These are phyloP conservation scores for Mythimna vitellina DNA, from an alignment of 2,888 invertebrate species.

Conservation along the genomic window DNA sequence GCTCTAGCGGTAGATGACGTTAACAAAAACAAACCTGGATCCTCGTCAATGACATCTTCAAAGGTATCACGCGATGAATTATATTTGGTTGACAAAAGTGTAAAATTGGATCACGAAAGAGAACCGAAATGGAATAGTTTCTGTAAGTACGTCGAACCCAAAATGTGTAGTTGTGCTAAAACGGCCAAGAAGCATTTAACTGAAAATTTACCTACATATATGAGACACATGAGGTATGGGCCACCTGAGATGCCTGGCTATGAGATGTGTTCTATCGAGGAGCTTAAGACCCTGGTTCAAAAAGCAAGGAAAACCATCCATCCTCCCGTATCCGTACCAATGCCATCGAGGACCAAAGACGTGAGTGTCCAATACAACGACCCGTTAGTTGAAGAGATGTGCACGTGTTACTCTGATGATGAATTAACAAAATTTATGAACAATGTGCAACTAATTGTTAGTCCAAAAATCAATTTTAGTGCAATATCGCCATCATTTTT, in stretches of 20 bases:
- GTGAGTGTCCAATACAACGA: constrained; percentile 77
- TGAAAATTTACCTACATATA: constrained; percentile 83
- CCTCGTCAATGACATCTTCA: background rate
- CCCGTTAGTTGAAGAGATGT: constrained; percentile 76
- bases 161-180: constrained; percentile 77
- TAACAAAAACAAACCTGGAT: background rate
- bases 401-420: constrained; percentile 71
- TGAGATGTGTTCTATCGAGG: constrained; percentile 74
- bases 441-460: background rate
- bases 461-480: background rate
- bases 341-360: constrained; percentile 72
- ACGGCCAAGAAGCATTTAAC: constrained; percentile 78
- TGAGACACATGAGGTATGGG: constrained; percentile 79
- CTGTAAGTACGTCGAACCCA: constrained; percentile 74
- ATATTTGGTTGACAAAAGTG: constrained; percentile 78
- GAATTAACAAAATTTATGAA: constrained; percentile 20
- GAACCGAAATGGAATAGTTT: constrained; percentile 84
- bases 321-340: constrained; percentile 42
- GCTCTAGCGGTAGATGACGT: no score
- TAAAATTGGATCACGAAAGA: constrained; percentile 76
- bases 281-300: constrained; percentile 76
- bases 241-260: constrained; percentile 78
- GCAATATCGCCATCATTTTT: constrained; percentile 7
- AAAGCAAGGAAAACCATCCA: constrained; percentile 56
- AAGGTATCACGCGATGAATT: constrained; percentile 23